Evolutionary conservation across 2,113 vertebrate species (phyloP), one percentile per base, ranked within the genome.

Genomic region (Centrocercus urophasianus): DNA sequence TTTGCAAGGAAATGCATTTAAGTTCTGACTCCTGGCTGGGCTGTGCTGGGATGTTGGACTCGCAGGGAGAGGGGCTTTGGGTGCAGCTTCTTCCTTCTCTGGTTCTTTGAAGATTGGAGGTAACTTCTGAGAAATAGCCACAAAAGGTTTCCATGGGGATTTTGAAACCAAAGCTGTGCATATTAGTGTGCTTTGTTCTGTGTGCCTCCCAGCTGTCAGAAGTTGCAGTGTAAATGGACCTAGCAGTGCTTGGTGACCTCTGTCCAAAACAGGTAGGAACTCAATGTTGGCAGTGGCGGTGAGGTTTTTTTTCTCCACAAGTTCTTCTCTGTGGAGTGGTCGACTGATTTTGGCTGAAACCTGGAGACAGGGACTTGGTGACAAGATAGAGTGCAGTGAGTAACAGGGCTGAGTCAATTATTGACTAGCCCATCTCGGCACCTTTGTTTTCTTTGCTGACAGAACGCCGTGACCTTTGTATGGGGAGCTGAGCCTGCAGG

Each of bases 331-430:
- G n/a, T 78, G 86, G 57, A 66, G 71, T 24, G 47, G 95, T 92
- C 95, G 66, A 78, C 69, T 77, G 63, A 50, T 54, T 95, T 88
- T 69, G 86, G 45, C 59, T 61, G 72, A 61, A 87, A 83, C 92
- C 85, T 88, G 89, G 81, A 95, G 92, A 47, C 65, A 66, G 65
- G 77, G 80, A 54, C 67, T 42, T 25, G 25, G 91, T 88, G 92
- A 91, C 88, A 91, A 92, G 92, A 87, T 54, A 84, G 52, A 91
- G 71, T 89, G 90, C 76, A 28, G 54, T 52, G 90, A 77, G 78
- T 92, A 93, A 83, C 64, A 74, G 93, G 90, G 69, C 87, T 91
- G 60, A 82, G 94, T 96, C 93, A 95, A 89, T 91, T 92, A 95
- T 89, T 95, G 93, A 96, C 95, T 77, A 84, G 72, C 43, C 38